Conservation (phyloP, 64 coral and sea anemone species). For the Pachyseris speciosa region DNA sequence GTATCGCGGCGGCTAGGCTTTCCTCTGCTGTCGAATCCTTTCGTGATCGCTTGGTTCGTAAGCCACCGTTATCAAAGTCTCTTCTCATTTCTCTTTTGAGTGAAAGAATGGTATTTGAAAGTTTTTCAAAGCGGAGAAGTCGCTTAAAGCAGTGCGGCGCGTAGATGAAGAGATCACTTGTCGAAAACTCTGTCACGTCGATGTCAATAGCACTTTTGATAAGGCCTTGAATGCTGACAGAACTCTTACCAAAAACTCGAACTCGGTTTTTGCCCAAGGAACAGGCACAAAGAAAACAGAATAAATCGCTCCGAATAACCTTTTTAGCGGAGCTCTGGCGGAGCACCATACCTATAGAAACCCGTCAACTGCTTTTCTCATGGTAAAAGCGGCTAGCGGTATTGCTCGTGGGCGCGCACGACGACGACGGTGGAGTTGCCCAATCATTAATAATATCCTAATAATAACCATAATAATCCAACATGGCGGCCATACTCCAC, state of each 20-base stretch:
- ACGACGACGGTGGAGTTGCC: too few species aligned
- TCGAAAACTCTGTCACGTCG: neutral
- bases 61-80: neutral
- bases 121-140: slow-evolving; percentile 14
- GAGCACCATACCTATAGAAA: too few species aligned
- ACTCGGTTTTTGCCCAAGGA: slow-evolving; percentile 22
- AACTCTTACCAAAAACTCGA: slow-evolving; percentile 50
- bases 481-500: too few species aligned
- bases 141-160: slow-evolving; percentile 28
- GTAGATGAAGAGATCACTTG: slow-evolving; percentile 40
- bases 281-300: neutral
- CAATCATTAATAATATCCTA: too few species aligned
- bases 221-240: slow-evolving; percentile 6
- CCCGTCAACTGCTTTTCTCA: too few species aligned
- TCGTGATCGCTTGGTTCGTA: slow-evolving; percentile 22
- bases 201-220: slow-evolving; percentile 18
- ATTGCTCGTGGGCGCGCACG: too few species aligned
- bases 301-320: neutral
- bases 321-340: too few species aligned
- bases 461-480: too few species aligned
- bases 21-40: neutral
- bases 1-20: neutral
- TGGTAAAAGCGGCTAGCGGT: too few species aligned
- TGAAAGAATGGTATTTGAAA: neutral
- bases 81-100: slow-evolving; percentile 37